Evolutionary conservation across 2,888 invertebrate genomes (phyloP).

Genomic region (Andrena minutula): DNA sequence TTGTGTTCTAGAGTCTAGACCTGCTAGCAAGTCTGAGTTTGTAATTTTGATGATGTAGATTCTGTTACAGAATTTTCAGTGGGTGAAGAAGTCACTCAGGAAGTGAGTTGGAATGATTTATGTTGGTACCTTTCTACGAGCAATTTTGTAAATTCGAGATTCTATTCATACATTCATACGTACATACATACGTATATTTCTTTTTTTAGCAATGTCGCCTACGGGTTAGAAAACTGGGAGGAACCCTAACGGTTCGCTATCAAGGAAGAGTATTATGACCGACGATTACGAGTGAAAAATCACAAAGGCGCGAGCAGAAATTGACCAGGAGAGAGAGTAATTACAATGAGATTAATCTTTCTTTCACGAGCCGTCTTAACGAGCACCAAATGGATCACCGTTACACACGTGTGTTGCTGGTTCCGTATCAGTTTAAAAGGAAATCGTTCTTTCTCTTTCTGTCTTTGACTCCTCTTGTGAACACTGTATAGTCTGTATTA

Average conservation of each 20-base stretch:
- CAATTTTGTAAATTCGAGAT: slow-evolving; percentile 72
- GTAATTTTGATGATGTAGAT: no score
- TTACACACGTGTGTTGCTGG: slow-evolving; percentile 37
- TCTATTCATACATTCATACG: neutral
- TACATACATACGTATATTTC: neutral
- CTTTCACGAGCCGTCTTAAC: slow-evolving; percentile 71
- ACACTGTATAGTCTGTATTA: neutral
- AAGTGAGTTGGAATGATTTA: no score
- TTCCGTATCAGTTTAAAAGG: slow-evolving; percentile 46
- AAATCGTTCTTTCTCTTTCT: slow-evolving; percentile 39
- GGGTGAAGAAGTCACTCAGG: no score
- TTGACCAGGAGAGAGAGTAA: slow-evolving; percentile 61
- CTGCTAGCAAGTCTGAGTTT: no score
- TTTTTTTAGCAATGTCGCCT: slow-evolving; percentile 17
- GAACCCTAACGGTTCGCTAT: slow-evolving; percentile 45
- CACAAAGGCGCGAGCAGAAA: slow-evolving; percentile 48
- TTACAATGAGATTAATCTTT: slow-evolving; percentile 76
- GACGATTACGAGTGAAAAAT: slow-evolving; percentile 65
- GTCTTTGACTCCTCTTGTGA: slow-evolving; percentile 12
- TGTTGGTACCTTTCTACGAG: slow-evolving; percentile 64
- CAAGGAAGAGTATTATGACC: slow-evolving; percentile 32
- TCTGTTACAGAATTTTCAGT: no score
- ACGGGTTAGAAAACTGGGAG: slow-evolving; percentile 53
- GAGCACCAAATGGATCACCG: slow-evolving; percentile 70
- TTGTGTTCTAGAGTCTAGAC: no score